Percentiles rank a stretch among this genome's conserved stretches.
These are phyloP conservation scores for Uria aalge DNA, from an alignment of 2,113 vertebrate species.

Conservation along the genomic window DNA sequence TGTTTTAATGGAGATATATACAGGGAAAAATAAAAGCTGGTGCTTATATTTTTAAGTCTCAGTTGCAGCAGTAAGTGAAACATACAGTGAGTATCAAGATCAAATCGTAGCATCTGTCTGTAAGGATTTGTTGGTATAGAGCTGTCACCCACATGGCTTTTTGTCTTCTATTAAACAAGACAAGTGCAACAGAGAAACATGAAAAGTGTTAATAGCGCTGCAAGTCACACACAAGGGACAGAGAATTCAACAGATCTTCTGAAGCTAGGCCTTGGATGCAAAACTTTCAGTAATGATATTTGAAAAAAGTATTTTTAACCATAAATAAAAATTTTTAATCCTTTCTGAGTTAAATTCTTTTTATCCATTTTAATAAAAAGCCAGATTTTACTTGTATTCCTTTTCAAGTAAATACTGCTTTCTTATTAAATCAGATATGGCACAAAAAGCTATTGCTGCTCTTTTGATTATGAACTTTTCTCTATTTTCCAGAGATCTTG, in stretches of 20 bases:
- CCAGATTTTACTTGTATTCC: not conserved
- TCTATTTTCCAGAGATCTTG: not conserved
- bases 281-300: not conserved
- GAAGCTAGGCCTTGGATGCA: not conserved
- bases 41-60: not conserved
- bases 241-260: not conserved
- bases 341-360: not conserved
- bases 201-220: not conserved
- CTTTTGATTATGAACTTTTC: not conserved
- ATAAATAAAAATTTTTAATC: not conserved
- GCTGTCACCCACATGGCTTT: slow-evolving; percentile 14
- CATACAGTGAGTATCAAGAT: slow-evolving; percentile 17
- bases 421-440: not conserved
- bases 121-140: slow-evolving; percentile 27
- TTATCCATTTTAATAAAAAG: not conserved
- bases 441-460: not conserved
- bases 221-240: not conserved
- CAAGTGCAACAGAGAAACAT: slow-evolving; percentile 30
- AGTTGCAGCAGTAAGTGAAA: not conserved
- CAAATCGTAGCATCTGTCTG: slow-evolving; percentile 23
- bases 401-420: not conserved
- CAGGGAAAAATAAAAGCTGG: not conserved
- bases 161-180: not conserved
- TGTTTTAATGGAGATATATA: not conserved
- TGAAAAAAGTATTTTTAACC: not conserved